Conservation (phyloP, 2,888 invertebrate genomes). For the Zeuzera pyrina region DNA sequence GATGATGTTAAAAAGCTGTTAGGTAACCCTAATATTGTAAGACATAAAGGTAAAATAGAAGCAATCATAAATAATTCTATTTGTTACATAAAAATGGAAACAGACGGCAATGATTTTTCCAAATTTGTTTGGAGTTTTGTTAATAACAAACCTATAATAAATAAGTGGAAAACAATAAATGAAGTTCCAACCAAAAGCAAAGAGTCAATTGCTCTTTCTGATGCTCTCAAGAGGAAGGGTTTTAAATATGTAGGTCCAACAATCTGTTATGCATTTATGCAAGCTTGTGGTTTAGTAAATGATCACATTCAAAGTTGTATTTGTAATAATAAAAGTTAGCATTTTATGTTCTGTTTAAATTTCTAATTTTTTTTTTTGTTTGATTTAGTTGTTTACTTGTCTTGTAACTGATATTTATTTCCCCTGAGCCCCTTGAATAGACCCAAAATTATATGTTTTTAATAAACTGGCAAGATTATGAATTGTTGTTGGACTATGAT, state of each 20-base stretch:
- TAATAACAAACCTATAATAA: slow-evolving; percentile 34
- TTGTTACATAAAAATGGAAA: slow-evolving; percentile 41
- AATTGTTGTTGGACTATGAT: too few relatives aligned
- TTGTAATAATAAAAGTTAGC: slow-evolving; percentile 12
- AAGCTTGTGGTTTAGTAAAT: slow-evolving; percentile 59
- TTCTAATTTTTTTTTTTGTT: slow-evolving; percentile 9
- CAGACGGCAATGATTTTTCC: slow-evolving; percentile 39
- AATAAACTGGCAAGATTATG: too few relatives aligned
- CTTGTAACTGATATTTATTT: too few relatives aligned
- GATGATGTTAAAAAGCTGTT: slow-evolving; percentile 27
- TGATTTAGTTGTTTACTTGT: too few relatives aligned
- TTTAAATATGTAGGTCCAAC: slow-evolving; percentile 55
- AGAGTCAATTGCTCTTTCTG: slow-evolving; percentile 36
- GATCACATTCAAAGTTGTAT: slow-evolving; percentile 44
- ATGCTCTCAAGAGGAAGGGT: slow-evolving; percentile 42
- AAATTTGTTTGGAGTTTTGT: slow-evolving; percentile 54
- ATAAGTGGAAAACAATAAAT: slow-evolving; percentile 31
- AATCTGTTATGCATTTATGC: slow-evolving; percentile 62
- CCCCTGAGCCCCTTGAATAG: too few relatives aligned
- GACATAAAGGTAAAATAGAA: slow-evolving; percentile 49
- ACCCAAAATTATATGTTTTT: too few relatives aligned
- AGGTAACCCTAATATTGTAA: slow-evolving; percentile 32
- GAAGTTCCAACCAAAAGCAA: slow-evolving; percentile 41
- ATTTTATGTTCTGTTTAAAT: slow-evolving; percentile 5
- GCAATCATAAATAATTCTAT: slow-evolving; percentile 51